phyloP scores from a whole-genome alignment of 2,888 invertebrate species.

The Lycocerus yunnanus region DNA sequence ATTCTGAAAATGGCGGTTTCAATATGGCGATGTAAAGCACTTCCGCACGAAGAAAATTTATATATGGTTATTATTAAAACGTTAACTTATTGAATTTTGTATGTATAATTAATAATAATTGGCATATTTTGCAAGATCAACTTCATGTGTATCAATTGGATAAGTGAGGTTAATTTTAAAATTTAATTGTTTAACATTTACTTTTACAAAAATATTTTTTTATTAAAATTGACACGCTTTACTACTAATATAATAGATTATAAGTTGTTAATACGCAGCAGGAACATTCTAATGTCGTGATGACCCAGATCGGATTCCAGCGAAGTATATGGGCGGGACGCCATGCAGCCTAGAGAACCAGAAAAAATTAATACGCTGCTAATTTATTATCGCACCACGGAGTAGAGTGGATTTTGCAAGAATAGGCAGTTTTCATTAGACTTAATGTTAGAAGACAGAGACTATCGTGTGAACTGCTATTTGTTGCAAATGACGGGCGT shows the following conservation, averaged over 20 bases:
- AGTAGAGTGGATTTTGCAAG: conserved; percentile 36
- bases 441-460: conserved; percentile 36
- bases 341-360: conserved; percentile 36
- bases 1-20: too few relatives aligned
- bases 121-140: neutral
- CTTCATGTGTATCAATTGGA: neutral
- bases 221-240: neutral
- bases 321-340: conserved; percentile 41
- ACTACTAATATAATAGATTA: conserved; percentile 5
- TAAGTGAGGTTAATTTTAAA: neutral
- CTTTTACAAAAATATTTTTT: neutral
- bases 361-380: conserved; percentile 42
- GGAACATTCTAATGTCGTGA: conserved; percentile 39
- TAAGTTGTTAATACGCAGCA: conserved; percentile 22
- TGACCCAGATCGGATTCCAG: conserved; percentile 41
- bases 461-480: conserved; percentile 42
- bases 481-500: conserved; percentile 36
- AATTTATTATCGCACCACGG: conserved; percentile 41
- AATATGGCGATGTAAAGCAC: too few relatives aligned
- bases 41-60: too few relatives aligned
- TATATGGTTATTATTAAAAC: too few relatives aligned
- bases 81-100: too few relatives aligned
- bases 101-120: neutral
- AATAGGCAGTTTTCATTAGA: conserved; percentile 39
- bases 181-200: neutral